These are phyloP conservation scores for Dreissena rostriformis DNA, from an alignment of 1,140 invertebrate species.

Conservation along the genomic window DNA sequence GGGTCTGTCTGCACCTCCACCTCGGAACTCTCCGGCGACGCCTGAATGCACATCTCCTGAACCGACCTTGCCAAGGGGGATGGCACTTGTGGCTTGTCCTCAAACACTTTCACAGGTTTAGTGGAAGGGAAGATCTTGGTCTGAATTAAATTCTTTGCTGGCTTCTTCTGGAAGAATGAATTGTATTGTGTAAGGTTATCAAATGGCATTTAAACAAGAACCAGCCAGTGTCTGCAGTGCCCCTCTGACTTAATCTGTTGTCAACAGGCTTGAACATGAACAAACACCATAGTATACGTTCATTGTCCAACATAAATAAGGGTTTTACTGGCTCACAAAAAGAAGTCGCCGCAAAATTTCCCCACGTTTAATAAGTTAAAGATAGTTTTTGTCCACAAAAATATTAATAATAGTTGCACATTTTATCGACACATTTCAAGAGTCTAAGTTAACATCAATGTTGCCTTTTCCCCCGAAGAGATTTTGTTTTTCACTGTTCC, in stretches of 20 bases:
- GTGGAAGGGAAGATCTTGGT: constrained; percentile 25
- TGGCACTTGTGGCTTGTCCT: constrained; percentile 3
- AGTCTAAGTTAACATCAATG: too few species aligned
- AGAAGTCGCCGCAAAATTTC: too few species aligned
- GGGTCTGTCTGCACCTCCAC: constrained; percentile 30
- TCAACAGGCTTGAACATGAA: too few species aligned
- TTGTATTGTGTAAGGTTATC: neutral
- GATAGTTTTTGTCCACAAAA: too few species aligned
- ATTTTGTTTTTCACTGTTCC: too few species aligned
- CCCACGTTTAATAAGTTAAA: too few species aligned
- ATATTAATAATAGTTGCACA: too few species aligned
- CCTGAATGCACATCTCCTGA: constrained; percentile 22
- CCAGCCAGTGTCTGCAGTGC: neutral
- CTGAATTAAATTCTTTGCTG: constrained; percentile 1
- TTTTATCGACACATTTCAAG: too few species aligned
- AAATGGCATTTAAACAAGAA: neutral
- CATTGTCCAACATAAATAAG: too few species aligned
- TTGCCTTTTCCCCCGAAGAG: too few species aligned
- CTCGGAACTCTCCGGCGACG: neutral
- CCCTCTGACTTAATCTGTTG: neutral
- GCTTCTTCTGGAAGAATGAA: constrained; percentile 24
- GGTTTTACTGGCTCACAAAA: too few species aligned
- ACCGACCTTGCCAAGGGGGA: neutral
- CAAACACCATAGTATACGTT: too few species aligned
- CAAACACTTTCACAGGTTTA: constrained; percentile 39